Evolutionary conservation across 2,888 invertebrate species (phyloP).

Genomic region (Sinohyriopsis cumingii): DNA sequence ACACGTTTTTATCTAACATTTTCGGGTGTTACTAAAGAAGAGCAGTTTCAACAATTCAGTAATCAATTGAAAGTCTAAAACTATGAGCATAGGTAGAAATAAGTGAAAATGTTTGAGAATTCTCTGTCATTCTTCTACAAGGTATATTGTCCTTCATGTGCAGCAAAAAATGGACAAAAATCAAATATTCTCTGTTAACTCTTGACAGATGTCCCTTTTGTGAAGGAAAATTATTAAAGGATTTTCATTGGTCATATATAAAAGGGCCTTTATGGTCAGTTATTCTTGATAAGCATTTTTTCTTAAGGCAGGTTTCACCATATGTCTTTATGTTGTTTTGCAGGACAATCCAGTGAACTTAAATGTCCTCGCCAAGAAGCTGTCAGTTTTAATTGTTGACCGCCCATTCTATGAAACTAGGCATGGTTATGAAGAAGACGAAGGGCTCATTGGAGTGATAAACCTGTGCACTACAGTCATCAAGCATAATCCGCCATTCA

Average conservation of each 20-base stretch:
- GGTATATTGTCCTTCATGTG: too few species aligned
- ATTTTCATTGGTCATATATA: background rate
- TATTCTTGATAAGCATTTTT: background rate
- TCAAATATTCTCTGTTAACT: too few species aligned
- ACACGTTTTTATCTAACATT: too few species aligned
- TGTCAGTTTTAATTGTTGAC: slow-evolving; percentile 82
- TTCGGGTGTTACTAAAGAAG: too few species aligned
- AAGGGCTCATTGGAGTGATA: slow-evolving; percentile 89
- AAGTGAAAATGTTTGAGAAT: too few species aligned
- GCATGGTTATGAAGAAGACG: slow-evolving; percentile 88
- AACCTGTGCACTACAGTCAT: slow-evolving; percentile 89
- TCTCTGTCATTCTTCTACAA: too few species aligned
- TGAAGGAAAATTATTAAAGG: too few species aligned
- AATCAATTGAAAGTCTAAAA: too few species aligned
- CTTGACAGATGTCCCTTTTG: too few species aligned
- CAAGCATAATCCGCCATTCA: slow-evolving; percentile 90
- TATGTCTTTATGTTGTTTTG: slow-evolving; percentile 3
- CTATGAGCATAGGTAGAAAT: too few species aligned
- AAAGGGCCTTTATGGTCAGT: background rate
- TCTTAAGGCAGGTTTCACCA: background rate
- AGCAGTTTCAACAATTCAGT: too few species aligned
- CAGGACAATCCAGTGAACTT: slow-evolving; percentile 77
- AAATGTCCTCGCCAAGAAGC: slow-evolving; percentile 80
- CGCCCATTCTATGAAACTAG: slow-evolving; percentile 89
- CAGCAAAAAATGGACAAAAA: too few species aligned